Evolutionary conservation across 2,888 invertebrate species (phyloP), one percentile per base, ranked within the genome.

Genomic region (Leptopilina myrica): DNA sequence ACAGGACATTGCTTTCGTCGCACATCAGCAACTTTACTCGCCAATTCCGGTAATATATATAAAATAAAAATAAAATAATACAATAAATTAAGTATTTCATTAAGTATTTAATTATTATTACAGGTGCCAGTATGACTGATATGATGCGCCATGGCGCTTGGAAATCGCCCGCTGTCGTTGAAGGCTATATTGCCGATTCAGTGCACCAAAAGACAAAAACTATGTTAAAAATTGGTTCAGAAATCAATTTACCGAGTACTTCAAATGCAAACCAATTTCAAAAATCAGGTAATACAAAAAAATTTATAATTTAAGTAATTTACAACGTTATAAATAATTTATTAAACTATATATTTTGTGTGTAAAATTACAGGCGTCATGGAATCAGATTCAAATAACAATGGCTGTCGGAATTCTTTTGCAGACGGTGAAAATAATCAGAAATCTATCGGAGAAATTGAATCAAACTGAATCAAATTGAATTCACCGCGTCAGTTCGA

Each of bases 21-120:
- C 62, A 62, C 62, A 62, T 62, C 62, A 15, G 62, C 62, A 20
- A 62, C 62, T 2, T 62, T 15, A 62, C 15, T 62, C 6, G 62
- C 62, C 15, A 62, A 62, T 62, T 62, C 62, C n/a, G 62, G 62
- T 62, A 15, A 62, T 20, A 62, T 62, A 62, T 62, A 62, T 62
- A 20, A 62, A 20, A 20, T 62, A 15, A n/a, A 15, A 62, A 15
- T 62, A 62, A 15, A 62, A 15, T 62, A 7, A 62, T 62, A 15
- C 8, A 43, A 43, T 43, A 6, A 7, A 62, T 62, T 15, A 62
- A 20, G 20, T 15, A 8, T 5, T 20, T 20, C 9, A 62, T 56
- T n/a, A n/a, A 8, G 14, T 56, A 56, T 56, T 15, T 15, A 15
- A 62, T 62, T 9, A 9, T 49, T 49, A 49, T 43, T 43, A 62